Evolutionary conservation across 2,888 invertebrate genomes (phyloP).

Genomic region (Steinernema scapterisci): DNA sequence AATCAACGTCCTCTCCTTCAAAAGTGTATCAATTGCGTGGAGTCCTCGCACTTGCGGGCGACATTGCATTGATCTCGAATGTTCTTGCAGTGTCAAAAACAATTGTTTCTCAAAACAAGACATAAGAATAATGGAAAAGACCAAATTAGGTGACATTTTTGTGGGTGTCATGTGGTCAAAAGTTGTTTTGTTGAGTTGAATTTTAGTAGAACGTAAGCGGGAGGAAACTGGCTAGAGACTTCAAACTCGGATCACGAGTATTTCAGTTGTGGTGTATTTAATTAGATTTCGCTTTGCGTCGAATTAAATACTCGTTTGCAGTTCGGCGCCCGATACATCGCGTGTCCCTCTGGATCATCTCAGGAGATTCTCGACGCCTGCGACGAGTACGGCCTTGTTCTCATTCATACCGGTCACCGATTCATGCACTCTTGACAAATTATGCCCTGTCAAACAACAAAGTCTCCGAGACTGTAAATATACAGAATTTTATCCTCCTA

Average conservation of each 20-base stretch:
- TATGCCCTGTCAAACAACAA: not conserved
- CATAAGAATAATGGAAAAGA: not conserved
- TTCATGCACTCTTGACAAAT: constrained; percentile 81
- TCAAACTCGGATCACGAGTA: too few species aligned
- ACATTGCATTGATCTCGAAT: too few species aligned
- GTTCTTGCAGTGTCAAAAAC: too few species aligned
- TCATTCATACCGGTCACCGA: constrained; percentile 86
- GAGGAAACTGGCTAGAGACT: too few species aligned
- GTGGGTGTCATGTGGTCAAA: too few species aligned
- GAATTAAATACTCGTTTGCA: constrained; percentile 73
- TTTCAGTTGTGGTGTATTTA: too few species aligned
- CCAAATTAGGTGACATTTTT: not conserved
- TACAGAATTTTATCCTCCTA: not conserved
- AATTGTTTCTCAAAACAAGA: not conserved
- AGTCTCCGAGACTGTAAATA: constrained; percentile 17
- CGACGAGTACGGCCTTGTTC: constrained; percentile 83
- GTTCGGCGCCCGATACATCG: constrained; percentile 92
- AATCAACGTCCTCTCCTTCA: too few species aligned
- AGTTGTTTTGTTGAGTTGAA: not conserved
- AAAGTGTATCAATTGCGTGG: too few species aligned
- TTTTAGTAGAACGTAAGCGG: not conserved
- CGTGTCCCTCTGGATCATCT: constrained; percentile 89
- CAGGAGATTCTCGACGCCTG: constrained; percentile 89
- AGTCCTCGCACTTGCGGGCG: too few species aligned
- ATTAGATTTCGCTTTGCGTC: not conserved